Percentiles rank a stretch among this genome's conserved stretches.
Evolutionary conservation across 2,797 vertebrate species (phyloP).

Genomic region (Gadopsis marmoratus): DNA sequence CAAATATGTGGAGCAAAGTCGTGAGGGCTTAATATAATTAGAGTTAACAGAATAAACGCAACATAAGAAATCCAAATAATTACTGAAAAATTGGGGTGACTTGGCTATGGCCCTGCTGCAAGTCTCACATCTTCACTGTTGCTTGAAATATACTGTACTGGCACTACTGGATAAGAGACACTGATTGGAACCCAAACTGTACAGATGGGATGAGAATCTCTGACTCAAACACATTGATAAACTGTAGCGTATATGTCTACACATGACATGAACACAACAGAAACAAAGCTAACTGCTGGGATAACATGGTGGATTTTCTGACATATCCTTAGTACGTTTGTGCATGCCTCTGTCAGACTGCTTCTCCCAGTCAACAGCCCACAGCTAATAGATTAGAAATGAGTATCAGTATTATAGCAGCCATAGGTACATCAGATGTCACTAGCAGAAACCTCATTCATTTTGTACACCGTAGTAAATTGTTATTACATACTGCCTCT

Average conservation of each 20-base stretch:
- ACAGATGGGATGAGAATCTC: slow-evolving; percentile 23
- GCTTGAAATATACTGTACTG: slow-evolving; percentile 46
- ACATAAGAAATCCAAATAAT: not conserved
- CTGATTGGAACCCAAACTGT: slow-evolving; percentile 27
- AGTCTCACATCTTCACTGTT: slow-evolving; percentile 10
- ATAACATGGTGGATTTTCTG: slow-evolving; percentile 52
- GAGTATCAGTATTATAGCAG: slow-evolving; percentile 47
- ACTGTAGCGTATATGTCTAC: slow-evolving; percentile 31
- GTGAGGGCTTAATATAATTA: not conserved
- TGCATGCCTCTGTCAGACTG: slow-evolving; percentile 48
- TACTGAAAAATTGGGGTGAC: not conserved
- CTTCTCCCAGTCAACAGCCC: slow-evolving; percentile 31
- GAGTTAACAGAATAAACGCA: not conserved
- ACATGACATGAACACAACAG: slow-evolving; percentile 33
- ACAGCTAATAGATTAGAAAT: slow-evolving; percentile 38
- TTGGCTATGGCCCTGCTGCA: slow-evolving; percentile 12
- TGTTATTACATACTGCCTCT: slow-evolving; percentile 61
- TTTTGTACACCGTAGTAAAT: slow-evolving; percentile 60
- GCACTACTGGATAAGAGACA: slow-evolving; percentile 38
- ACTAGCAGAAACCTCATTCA: slow-evolving; percentile 53
- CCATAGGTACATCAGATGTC: slow-evolving; percentile 43
- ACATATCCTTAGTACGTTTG: slow-evolving; percentile 38
- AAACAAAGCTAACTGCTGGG: slow-evolving; percentile 49
- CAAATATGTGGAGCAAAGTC: not conserved
- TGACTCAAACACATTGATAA: slow-evolving; percentile 23